These are phyloP conservation scores for Philotrypesis tridentata DNA, from an alignment of 1,140 invertebrate genomes.

Conservation along the genomic window DNA sequence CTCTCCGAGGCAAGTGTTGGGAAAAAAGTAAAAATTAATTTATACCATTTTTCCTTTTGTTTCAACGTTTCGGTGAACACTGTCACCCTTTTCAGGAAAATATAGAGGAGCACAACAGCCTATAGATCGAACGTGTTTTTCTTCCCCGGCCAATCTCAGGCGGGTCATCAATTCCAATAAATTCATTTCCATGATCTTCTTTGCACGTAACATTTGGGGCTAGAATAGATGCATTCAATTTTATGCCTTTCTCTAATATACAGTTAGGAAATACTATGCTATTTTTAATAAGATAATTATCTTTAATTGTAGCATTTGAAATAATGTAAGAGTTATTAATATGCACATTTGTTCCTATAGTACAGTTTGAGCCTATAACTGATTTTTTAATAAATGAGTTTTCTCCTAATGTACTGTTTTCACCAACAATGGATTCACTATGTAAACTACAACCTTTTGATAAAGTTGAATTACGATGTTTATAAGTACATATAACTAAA, in stretches of 20 bases:
- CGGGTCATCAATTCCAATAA: slow-evolving; percentile 63
- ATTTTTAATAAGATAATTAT: slow-evolving; percentile 81
- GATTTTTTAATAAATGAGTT: slow-evolving; percentile 79
- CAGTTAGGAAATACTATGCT: slow-evolving; percentile 78
- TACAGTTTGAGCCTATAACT: slow-evolving; percentile 88
- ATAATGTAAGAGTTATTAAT: slow-evolving; percentile 85
- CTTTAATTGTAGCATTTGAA: slow-evolving; percentile 81
- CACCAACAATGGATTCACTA: slow-evolving; percentile 65
- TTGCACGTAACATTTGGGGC: slow-evolving; percentile 67
- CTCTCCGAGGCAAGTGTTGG: too few relatives aligned
- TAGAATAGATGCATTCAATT: slow-evolving; percentile 76
- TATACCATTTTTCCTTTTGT: too few relatives aligned
- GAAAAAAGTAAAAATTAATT: too few relatives aligned
- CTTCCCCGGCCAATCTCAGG: too few relatives aligned
- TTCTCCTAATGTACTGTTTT: slow-evolving; percentile 74
- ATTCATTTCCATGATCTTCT: slow-evolving; percentile 60
- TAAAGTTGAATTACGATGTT: slow-evolving; percentile 80
- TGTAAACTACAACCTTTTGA: slow-evolving; percentile 76
- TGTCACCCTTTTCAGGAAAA: too few relatives aligned
- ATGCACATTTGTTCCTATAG: slow-evolving; percentile 85
- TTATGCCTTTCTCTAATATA: slow-evolving; percentile 72
- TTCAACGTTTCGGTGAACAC: too few relatives aligned
- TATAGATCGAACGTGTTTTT: slow-evolving; percentile 66
- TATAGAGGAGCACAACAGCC: slow-evolving; percentile 78
- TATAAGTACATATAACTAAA: slow-evolving; percentile 80